phyloP scores from a whole-genome alignment of 1,140 invertebrate genomes.

The Ips nitidus region DNA sequence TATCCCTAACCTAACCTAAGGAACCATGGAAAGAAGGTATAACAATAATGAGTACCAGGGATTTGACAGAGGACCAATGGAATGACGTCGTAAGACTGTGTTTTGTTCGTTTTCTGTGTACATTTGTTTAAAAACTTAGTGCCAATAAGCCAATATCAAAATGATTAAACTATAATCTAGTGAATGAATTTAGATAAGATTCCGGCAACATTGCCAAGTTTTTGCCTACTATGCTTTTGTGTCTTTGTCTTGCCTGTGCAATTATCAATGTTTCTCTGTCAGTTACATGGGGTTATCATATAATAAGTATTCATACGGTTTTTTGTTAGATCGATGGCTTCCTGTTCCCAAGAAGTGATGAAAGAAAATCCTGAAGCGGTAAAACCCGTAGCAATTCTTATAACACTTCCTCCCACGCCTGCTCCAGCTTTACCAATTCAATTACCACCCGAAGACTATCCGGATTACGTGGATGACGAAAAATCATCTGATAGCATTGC shows the following conservation, averaged over 20 bases:
- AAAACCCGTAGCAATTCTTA: not conserved
- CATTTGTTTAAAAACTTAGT: no score
- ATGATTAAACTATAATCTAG: no score
- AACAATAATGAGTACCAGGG: no score
- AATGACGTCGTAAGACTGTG: no score
- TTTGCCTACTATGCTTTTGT: not conserved
- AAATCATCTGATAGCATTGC: conserved; percentile 15
- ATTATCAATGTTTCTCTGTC: no score
- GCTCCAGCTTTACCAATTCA: not conserved
- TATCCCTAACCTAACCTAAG: no score
- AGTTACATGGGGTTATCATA: not conserved
- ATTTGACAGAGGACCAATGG: no score
- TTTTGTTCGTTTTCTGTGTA: no score
- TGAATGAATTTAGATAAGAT: no score
- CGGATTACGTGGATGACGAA: conserved; percentile 24
- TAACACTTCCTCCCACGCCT: not conserved
- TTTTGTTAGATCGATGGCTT: conserved; percentile 9
- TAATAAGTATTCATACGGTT: not conserved
- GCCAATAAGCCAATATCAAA: no score
- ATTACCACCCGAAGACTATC: conserved; percentile 7
- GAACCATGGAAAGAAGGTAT: no score
- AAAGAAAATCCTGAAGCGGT: conserved; percentile 16
- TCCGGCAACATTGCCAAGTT: no score
- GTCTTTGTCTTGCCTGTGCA: not conserved
- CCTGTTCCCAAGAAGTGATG: conserved; percentile 23